Evolutionary conservation across 2,113 vertebrate genomes (phyloP).

Genomic region (Falcunculus frontatus): DNA sequence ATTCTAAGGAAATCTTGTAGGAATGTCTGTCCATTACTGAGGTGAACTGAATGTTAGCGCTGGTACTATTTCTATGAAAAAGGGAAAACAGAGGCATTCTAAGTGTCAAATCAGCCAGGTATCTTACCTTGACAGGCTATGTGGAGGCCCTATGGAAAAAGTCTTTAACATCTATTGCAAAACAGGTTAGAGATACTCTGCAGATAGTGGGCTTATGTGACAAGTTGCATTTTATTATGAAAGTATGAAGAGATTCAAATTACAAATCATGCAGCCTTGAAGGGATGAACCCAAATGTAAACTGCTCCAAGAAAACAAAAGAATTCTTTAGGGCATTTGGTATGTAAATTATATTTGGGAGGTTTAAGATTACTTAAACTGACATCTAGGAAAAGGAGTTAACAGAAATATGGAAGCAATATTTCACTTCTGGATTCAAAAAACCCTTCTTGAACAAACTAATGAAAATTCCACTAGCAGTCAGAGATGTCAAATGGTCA

Average conservation of each 20-base stretch:
- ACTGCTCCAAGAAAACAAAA: neutral
- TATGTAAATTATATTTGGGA: neutral
- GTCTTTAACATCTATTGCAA: neutral
- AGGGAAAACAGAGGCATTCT: neutral
- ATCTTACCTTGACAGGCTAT: neutral
- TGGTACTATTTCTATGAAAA: neutral
- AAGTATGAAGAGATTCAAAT: neutral
- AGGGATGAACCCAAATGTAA: neutral
- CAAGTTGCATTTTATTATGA: neutral
- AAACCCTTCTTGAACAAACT: neutral
- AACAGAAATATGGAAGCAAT: neutral
- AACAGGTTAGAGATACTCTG: neutral
- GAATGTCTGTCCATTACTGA: neutral
- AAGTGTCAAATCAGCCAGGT: neutral
- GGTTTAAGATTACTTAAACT: neutral
- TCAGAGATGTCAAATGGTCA: neutral
- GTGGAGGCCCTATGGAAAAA: neutral
- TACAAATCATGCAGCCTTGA: neutral
- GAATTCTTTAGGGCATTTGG: neutral
- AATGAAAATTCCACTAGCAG: neutral
- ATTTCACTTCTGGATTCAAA: neutral
- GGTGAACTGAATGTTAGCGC: neutral
- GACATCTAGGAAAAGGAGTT: neutral
- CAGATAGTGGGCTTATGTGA: neutral
- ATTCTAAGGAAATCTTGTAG: neutral